Conservation (phyloP, 2,113 vertebrate genomes). For the Psittacus erithacus region DNA sequence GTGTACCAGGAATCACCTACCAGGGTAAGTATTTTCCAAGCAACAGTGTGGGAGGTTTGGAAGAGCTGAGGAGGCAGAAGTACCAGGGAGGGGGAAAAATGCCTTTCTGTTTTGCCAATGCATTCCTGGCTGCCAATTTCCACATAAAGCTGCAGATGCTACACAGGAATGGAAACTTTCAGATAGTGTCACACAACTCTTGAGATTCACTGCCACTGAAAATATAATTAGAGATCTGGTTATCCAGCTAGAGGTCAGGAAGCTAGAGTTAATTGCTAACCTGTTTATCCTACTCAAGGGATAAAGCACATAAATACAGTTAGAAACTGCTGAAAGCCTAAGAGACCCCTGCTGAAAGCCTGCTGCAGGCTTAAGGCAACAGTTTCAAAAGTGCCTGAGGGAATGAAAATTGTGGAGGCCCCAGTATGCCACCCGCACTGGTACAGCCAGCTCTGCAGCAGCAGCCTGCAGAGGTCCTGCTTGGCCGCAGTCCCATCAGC, state of each 20-base stretch:
- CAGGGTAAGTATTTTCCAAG: neutral
- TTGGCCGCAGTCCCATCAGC: neutral
- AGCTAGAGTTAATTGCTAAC: constrained; percentile 72
- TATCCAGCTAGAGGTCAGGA: constrained; percentile 67
- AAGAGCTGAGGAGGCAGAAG: neutral
- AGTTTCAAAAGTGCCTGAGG: neutral
- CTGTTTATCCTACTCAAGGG: constrained; percentile 72
- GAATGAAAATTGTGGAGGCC: neutral
- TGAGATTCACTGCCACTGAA: constrained; percentile 58
- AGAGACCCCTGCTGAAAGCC: constrained; percentile 51
- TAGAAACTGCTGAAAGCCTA: constrained; percentile 56
- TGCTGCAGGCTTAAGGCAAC: constrained; percentile 13
- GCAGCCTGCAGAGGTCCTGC: neutral
- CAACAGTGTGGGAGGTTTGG: neutral
- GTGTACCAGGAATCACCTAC: neutral
- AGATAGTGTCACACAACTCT: constrained; percentile 23
- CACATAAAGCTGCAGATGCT: neutral
- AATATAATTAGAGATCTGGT: constrained; percentile 72
- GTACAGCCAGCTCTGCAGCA: rapidly evolving
- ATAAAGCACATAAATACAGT: constrained; percentile 63
- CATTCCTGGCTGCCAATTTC: neutral
- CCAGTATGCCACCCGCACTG: rapidly evolving
- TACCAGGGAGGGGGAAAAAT: neutral
- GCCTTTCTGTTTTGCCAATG: neutral
- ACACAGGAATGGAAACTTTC: constrained; percentile 8